A percentile compares a stretch with the other conserved stretches of the same genome.
Evolutionary conservation across 2,888 invertebrate species (phyloP).

Genomic region (Ferrisia virgata): DNA sequence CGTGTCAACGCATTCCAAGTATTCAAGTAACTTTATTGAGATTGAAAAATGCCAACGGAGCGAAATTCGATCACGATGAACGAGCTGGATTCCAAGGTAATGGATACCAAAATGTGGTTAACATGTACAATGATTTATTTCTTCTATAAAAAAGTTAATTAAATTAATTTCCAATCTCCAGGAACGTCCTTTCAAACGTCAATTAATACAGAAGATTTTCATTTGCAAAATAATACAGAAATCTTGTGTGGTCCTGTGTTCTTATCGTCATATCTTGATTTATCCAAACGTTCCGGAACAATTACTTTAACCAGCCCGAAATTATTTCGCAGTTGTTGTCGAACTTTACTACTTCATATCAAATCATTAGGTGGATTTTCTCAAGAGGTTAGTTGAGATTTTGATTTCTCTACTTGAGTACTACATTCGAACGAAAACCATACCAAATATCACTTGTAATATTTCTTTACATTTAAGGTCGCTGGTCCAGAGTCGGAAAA

Average conservation of each 20-base stretch:
- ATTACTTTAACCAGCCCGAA: constrained; percentile 84
- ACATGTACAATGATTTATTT: constrained; percentile 47
- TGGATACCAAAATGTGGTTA: constrained; percentile 37
- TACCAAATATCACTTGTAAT: neutral
- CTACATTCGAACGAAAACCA: too few species aligned
- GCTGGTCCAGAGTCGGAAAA: constrained; percentile 2
- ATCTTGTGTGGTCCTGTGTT: constrained; percentile 85
- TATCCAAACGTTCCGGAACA: constrained; percentile 79
- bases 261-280: constrained; percentile 74
- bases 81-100: neutral
- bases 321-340: constrained; percentile 70
- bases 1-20: constrained; percentile 71
- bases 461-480: neutral
- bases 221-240: constrained; percentile 83
- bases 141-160: neutral
- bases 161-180: neutral
- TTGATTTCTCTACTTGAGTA: too few species aligned
- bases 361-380: constrained; percentile 58
- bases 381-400: constrained; percentile 27
- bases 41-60: constrained; percentile 40
- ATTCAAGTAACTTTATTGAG: constrained; percentile 67
- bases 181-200: constrained; percentile 64
- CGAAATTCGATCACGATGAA: neutral
- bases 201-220: constrained; percentile 74
- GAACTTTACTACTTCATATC: constrained; percentile 77